These are phyloP conservation scores for Eudyptes chrysolophus DNA, from an alignment of 2,113 vertebrate species.

Conservation along the genomic window DNA sequence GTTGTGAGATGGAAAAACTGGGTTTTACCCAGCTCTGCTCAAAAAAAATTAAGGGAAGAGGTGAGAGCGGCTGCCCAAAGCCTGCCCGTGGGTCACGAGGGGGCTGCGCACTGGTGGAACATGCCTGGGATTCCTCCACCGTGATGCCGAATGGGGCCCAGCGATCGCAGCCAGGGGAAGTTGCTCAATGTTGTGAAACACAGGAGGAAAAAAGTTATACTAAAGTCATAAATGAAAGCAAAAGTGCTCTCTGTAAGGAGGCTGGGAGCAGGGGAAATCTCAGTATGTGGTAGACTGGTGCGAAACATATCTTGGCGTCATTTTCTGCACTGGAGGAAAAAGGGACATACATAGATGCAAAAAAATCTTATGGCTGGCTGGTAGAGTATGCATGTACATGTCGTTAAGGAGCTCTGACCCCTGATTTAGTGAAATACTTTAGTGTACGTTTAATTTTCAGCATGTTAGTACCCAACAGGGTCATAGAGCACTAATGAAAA, in stretches of 20 bases:
- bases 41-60: neutral
- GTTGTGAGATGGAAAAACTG: neutral
- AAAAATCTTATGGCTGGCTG: neutral
- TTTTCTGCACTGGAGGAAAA: neutral
- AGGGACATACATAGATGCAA: constrained; percentile 2
- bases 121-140: constrained; percentile 50
- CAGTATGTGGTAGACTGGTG: neutral
- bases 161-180: neutral
- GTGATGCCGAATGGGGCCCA: neutral
- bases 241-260: constrained; percentile 4
- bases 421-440: neutral
- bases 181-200: constrained; percentile 29
- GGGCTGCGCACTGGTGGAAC: neutral
- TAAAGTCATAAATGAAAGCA: constrained; percentile 46
- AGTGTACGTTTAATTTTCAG: neutral
- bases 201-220: neutral
- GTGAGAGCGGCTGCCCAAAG: neutral
- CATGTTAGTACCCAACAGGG: neutral
- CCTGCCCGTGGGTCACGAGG: neutral
- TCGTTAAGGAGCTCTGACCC: neutral
- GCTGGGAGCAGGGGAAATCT: constrained; percentile 5
- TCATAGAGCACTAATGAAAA: neutral
- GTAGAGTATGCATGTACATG: neutral
- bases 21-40: neutral
- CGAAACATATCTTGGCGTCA: neutral